Evolutionary conservation across 2,113 vertebrate genomes (phyloP), one percentile per base, ranked within the genome.

Genomic region (human): DNA sequence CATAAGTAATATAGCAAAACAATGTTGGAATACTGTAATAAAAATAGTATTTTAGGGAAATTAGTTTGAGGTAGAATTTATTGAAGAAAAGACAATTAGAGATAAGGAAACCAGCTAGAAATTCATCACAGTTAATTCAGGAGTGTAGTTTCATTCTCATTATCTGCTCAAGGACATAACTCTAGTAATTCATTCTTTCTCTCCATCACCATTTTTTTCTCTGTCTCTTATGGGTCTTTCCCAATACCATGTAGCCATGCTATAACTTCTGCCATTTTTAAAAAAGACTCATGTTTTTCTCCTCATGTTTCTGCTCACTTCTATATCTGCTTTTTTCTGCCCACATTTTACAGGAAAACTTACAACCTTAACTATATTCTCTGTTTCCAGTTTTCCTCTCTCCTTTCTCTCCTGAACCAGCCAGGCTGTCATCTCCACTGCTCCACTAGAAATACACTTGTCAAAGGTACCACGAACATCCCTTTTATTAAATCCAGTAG

Each of bases 361-460:
- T 38, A 73, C 35, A 66, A 50, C 89, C 6, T 64, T 78, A 59
- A 2, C 23, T 59, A 6, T 72, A 14, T 23, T 85, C 48, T 70
- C 35, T 23, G 1, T 43, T n/a, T 43, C 68, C 23, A 45, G 1
- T 32, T 35, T 50, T 32, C 81, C 5, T 73, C 9, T 61, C 64
- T 52, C 25, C 27, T 48, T 55, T 43, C 6, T 73, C 35, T 93
- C 70, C 89, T 64, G 40, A 61, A 40, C 25, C 12, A 52, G 59
- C 0, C 27, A 17, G 32, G 20, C 0, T 27, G 0, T 57, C 23
- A 64, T 48, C 17, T 4, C 20, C 3, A 40, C 6, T 5, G 8
- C 11, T 45, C 8, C 14, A 22, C 13, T 73, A 50, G 45, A 48
- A 64, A 22, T 40, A 0, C 22, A 12, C 20, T 40, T 73, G 35